A percentile compares a stretch with the other conserved stretches of the same genome.
phyloP scores from a whole-genome alignment of 2,113 vertebrate species.

The Cariama cristata region DNA sequence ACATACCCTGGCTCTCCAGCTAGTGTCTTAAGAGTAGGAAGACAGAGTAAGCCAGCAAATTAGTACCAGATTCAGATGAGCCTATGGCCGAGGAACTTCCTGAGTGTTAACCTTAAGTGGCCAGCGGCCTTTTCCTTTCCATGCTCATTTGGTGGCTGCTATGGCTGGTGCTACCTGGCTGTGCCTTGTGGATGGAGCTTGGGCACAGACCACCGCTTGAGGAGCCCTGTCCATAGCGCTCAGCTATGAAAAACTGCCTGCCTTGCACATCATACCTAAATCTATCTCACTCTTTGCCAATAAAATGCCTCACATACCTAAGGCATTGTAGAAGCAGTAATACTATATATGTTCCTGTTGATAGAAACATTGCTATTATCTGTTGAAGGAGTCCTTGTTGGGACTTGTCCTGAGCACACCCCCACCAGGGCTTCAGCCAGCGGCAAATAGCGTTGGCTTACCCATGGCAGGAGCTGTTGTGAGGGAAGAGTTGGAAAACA shows the following conservation, averaged over 20 bases:
- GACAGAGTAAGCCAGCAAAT: neutral
- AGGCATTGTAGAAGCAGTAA: neutral
- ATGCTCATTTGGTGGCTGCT: neutral
- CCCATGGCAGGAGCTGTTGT: neutral
- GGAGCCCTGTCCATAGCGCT: neutral
- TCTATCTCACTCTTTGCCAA: neutral
- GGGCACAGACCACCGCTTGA: neutral
- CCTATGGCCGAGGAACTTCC: neutral
- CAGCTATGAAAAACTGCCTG: neutral
- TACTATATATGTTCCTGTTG: neutral
- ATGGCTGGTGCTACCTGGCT: neutral
- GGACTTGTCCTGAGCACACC: neutral
- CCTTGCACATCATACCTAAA: neutral
- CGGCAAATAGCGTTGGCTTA: neutral
- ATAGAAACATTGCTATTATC: neutral
- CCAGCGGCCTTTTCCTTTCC: neutral
- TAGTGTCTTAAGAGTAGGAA: neutral
- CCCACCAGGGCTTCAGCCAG: accelerated
- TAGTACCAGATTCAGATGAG: neutral
- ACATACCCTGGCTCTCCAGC: neutral
- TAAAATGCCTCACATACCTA: neutral
- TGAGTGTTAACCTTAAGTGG: neutral
- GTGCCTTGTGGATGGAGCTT: neutral
- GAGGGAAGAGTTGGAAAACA: neutral
- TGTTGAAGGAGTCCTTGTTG: neutral